Evolutionary conservation across 2,888 invertebrate species (phyloP).

Genomic region (Drosophila neutralis): DNA sequence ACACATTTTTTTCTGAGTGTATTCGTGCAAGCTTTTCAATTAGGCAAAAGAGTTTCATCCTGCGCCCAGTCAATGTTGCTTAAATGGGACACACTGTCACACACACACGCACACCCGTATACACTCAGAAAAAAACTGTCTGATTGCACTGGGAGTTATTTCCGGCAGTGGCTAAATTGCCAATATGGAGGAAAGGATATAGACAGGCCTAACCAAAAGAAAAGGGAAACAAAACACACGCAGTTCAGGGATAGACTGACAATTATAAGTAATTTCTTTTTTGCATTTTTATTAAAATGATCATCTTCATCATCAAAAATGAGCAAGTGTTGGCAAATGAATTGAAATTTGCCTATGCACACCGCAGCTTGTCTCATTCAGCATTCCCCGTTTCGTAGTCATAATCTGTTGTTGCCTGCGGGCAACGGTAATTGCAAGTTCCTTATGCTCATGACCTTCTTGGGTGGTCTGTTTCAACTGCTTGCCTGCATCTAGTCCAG

Average conservation of each 20-base stretch:
- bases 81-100: slow-evolving; percentile 57
- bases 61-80: slow-evolving; percentile 34
- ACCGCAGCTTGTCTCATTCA: too few relatives aligned
- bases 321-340: too few relatives aligned
- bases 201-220: not conserved
- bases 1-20: not conserved
- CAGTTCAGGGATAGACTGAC: not conserved
- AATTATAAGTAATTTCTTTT: too few relatives aligned
- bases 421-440: too few relatives aligned
- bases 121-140: not conserved
- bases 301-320: slow-evolving; percentile 3
- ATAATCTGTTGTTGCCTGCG: too few relatives aligned
- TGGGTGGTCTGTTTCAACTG: too few relatives aligned
- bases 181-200: not conserved
- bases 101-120: slow-evolving; percentile 4
- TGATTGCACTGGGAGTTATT: not conserved
- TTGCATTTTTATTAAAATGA: slow-evolving; percentile 30
- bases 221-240: not conserved
- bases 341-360: too few relatives aligned
- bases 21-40: slow-evolving; percentile 57
- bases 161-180: not conserved
- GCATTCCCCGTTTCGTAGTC: too few relatives aligned
- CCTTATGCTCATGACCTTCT: too few relatives aligned
- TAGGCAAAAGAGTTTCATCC: slow-evolving; percentile 61
- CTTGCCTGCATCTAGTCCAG: too few relatives aligned